phyloP scores from a whole-genome alignment of 1,140 invertebrate species.

The Hyles vespertilio region DNA sequence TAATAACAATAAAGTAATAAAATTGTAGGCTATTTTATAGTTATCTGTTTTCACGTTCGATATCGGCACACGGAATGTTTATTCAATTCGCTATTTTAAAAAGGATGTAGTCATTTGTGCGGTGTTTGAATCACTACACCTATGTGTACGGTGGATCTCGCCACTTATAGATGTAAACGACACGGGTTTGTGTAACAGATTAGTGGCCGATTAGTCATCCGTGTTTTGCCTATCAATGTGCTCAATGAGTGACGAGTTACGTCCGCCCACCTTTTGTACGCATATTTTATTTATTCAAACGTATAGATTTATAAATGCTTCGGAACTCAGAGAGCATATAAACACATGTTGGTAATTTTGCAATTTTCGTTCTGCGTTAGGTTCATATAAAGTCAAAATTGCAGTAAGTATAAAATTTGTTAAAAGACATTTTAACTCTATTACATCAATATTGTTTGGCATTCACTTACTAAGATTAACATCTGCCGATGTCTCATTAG shows the following conservation, averaged over 20 bases:
- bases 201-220: conserved; percentile 36
- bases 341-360: too few species aligned
- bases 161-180: conserved; percentile 19
- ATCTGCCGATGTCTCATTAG: too few species aligned
- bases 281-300: conserved; percentile 10
- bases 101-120: conserved; percentile 44
- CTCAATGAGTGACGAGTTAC: conserved; percentile 24
- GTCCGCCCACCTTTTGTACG: conserved; percentile 28
- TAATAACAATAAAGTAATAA: too few species aligned
- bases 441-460: too few species aligned
- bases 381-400: too few species aligned
- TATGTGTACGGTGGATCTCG: conserved; percentile 20
- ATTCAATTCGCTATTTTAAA: conserved; percentile 35
- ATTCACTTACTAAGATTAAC: too few species aligned
- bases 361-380: too few species aligned
- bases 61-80: conserved; percentile 25
- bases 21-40: background rate
- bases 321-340: too few species aligned
- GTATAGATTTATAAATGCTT: background rate
- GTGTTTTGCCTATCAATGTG: conserved; percentile 26
- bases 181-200: conserved; percentile 28
- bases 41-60: conserved; percentile 7
- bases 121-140: conserved; percentile 32
- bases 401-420: too few species aligned
- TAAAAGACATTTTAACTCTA: too few species aligned